Conservation (phyloP, 2,113 vertebrate genomes). For the Alosa alosa region DNA sequence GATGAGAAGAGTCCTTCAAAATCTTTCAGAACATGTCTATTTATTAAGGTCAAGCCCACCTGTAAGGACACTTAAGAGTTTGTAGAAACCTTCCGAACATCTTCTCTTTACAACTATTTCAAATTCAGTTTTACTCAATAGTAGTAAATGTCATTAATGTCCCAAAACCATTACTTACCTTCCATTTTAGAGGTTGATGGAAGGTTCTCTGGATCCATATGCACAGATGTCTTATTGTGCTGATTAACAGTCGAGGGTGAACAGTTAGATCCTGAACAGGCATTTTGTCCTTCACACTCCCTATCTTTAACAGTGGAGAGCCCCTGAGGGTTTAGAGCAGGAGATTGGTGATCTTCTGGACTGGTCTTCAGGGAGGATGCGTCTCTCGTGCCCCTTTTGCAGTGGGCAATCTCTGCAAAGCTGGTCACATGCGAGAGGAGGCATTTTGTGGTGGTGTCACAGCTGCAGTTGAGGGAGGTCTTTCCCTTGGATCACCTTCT, state of each 20-base stretch:
- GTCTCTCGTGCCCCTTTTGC: slow-evolving; percentile 66
- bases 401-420: slow-evolving; percentile 76
- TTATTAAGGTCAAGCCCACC: background rate
- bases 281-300: background rate
- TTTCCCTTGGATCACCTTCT: background rate
- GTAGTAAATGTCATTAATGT: background rate
- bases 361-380: slow-evolving; percentile 64
- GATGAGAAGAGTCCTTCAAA: too few species aligned
- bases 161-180: slow-evolving; percentile 22
- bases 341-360: slow-evolving; percentile 57
- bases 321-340: background rate
- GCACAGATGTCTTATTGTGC: background rate
- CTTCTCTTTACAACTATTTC: background rate
- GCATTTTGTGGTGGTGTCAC: slow-evolving; percentile 19
- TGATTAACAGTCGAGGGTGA: background rate
- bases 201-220: background rate
- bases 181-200: slow-evolving; percentile 8
- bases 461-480: slow-evolving; percentile 34
- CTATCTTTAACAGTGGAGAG: background rate
- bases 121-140: background rate
- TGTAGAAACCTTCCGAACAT: background rate
- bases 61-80: too few species aligned
- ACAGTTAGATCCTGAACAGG: background rate
- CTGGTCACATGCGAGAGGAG: slow-evolving; percentile 69
- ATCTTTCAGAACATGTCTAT: background rate